Evolutionary conservation across 2,888 invertebrate genomes (phyloP).

Genomic region (Ganaspis brasiliensis): DNA sequence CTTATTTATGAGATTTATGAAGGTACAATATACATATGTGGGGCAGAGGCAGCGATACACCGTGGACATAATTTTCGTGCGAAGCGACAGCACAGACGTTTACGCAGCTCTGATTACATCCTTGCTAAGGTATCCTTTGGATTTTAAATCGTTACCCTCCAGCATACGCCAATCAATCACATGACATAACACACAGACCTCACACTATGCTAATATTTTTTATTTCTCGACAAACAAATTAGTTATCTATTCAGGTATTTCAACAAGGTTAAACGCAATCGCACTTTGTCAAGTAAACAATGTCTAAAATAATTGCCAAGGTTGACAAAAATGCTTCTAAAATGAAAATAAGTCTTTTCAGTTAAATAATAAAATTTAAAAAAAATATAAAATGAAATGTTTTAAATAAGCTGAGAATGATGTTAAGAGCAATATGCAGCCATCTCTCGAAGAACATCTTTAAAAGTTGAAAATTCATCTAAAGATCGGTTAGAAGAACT

Average conservation of each 20-base stretch:
- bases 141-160: slow-evolving; percentile 24
- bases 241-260: not conserved
- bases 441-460: not conserved
- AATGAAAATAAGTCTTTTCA: not conserved
- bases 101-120: slow-evolving; percentile 55
- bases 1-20: slow-evolving; percentile 10
- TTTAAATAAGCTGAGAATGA: no score
- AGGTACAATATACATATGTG: slow-evolving; percentile 24
- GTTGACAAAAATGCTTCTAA: no score
- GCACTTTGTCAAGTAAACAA: no score
- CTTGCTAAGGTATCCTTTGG: slow-evolving; percentile 46
- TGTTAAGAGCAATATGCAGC: no score
- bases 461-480: not conserved
- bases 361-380: not conserved
- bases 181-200: slow-evolving; percentile 40
- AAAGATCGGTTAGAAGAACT: not conserved
- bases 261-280: not conserved
- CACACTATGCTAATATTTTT: slow-evolving; percentile 24
- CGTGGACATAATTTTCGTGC: slow-evolving; percentile 25
- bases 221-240: not conserved
- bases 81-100: slow-evolving; percentile 43
- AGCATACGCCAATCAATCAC: slow-evolving; percentile 22
- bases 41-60: slow-evolving; percentile 17
- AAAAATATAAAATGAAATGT: not conserved
- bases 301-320: not conserved